Evolutionary conservation across 2,888 invertebrate genomes (phyloP), one percentile per base, ranked within the genome.

Genomic region (Drosophila affinis): DNA sequence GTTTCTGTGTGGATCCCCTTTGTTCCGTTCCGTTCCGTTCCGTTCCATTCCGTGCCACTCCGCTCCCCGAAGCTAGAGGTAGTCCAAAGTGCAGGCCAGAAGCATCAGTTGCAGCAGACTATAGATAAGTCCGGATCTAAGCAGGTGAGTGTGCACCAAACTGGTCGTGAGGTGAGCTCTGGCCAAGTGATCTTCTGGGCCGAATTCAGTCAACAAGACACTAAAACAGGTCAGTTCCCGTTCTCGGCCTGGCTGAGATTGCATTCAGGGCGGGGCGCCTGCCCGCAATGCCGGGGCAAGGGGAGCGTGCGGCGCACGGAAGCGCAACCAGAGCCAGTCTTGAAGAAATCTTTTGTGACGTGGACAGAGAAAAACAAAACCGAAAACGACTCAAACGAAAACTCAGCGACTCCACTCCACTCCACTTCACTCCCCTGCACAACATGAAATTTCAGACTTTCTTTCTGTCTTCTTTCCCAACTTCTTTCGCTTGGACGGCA

Each of bases 271-370:
- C 60, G 57, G 68, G 47, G 46, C 48, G 44, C 45, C 54, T 34
- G 63, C 18, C 24, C n/a, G 29, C 29, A 29, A 9, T 29, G 51
- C 29, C 10, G 14, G 27, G 46, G 51, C 29, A 14, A 17, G 44
- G 46, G n/a, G 46, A 21, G 34, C 24, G 34, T 27, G 34, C 45
- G 34, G 68, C 44, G 57, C 81, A 73, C 59, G 71, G 72, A 77
- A 83, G 79, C 88, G 86, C 87, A 88, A 77, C 88, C 76, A 79
- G 70, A 71, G 59, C 72, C 72, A 68, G 64, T 74, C 71, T 61
- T 52, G 46, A 47, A 65, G 57, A 62, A 65, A 70, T 79, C 75
- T 76, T 78, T 82, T 76, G 84, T 88, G 85, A 85, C 88, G 85
- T 88, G 85, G 88, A 85, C 86, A 62, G 54, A 53, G 62, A 59